Percentiles rank a stretch among this genome's conserved stretches.
phyloP scores from a whole-genome alignment of 2,113 vertebrate genomes.

The Hippopotamus amphibius region DNA sequence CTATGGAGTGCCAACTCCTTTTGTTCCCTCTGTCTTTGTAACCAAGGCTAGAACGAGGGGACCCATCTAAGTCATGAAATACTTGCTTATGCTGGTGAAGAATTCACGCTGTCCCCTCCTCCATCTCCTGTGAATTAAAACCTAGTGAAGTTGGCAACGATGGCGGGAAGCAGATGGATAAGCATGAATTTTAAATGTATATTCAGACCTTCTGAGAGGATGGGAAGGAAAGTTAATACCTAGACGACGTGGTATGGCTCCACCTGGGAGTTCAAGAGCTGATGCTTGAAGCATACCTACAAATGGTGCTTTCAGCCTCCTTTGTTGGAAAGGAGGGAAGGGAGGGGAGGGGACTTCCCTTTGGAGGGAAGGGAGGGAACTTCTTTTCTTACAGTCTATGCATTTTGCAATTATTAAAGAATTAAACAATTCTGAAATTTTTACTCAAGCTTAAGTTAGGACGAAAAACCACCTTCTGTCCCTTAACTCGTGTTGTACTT shows the following conservation, averaged over 20 bases:
- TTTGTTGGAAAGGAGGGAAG: neutral
- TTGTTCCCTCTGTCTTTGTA: neutral
- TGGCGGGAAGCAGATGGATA: conserved; percentile 27
- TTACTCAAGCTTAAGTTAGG: neutral
- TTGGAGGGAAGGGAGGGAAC: neutral
- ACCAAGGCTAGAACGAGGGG: neutral
- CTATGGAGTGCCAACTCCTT: neutral
- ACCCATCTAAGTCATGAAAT: neutral
- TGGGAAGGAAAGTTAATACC: neutral
- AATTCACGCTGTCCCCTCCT: conserved; percentile 30
- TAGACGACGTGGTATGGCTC: neutral
- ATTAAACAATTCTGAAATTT: neutral
- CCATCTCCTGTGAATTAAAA: conserved; percentile 64
- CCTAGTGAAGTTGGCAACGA: neutral
- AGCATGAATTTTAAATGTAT: neutral
- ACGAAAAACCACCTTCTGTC: neutral
- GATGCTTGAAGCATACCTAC: neutral
- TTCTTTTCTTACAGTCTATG: neutral
- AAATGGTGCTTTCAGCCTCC: accelerated
- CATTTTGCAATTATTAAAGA: neutral
- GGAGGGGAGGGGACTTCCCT: too few species aligned
- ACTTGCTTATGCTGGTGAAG: conserved; percentile 24
- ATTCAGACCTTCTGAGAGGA: neutral
- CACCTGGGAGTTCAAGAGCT: neutral
- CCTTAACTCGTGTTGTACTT: neutral